These are phyloP conservation scores for Solea senegalensis DNA, from an alignment of 2,113 vertebrate genomes.

Conservation along the genomic window DNA sequence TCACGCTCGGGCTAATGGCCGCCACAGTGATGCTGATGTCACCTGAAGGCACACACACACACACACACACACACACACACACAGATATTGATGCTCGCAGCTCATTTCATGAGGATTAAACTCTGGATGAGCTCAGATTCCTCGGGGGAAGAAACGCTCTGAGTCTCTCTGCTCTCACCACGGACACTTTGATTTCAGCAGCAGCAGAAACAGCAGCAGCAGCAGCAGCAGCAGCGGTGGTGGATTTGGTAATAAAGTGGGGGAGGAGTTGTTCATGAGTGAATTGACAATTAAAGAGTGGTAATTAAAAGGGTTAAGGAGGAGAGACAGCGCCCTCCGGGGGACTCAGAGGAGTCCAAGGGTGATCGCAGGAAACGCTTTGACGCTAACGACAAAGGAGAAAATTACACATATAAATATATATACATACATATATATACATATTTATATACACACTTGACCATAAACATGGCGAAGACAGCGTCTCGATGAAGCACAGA, in stretches of 20 bases:
- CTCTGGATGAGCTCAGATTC: slow-evolving; percentile 54
- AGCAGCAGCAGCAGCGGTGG: slow-evolving; percentile 35
- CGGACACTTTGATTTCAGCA: slow-evolving; percentile 52
- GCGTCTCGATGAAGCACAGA: no score
- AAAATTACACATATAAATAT: no score
- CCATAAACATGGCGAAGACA: no score
- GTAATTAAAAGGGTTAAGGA: slow-evolving; percentile 62
- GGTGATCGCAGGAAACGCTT: not conserved
- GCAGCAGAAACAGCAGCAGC: no score
- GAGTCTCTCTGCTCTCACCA: slow-evolving; percentile 10
- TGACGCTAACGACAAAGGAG: not conserved
- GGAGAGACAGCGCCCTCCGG: slow-evolving; percentile 35
- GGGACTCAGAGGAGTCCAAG: slow-evolving; percentile 38
- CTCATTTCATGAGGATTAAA: slow-evolving; percentile 63
- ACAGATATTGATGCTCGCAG: slow-evolving; percentile 18
- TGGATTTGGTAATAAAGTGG: slow-evolving; percentile 35
- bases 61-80: not conserved
- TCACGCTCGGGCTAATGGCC: slow-evolving; percentile 47
- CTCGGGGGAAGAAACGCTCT: slow-evolving; percentile 25
- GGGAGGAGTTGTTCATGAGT: slow-evolving; percentile 18
- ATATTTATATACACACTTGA: no score
- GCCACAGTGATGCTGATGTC: slow-evolving; percentile 52
- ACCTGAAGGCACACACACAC: slow-evolving; percentile 39
- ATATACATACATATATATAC: no score
- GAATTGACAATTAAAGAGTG: slow-evolving; percentile 63